A percentile compares a stretch with the other conserved stretches of the same genome.
Evolutionary conservation across 2,888 invertebrate species (phyloP).

Genomic region (Panopea generosa): DNA sequence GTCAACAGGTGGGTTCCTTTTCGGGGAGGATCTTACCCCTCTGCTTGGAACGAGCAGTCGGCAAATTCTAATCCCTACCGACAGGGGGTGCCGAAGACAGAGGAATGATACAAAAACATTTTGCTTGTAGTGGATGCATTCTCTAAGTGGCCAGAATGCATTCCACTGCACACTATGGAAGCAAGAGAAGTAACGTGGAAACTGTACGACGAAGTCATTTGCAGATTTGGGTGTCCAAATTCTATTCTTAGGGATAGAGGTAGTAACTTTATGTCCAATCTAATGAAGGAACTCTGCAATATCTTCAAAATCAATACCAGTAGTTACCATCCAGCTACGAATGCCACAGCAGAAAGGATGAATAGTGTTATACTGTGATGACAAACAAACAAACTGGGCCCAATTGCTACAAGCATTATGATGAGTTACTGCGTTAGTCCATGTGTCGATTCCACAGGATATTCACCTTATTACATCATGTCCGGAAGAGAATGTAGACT

Average conservation of each 20-base stretch:
- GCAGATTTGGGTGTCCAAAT: slow-evolving; percentile 34
- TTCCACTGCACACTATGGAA: slow-evolving; percentile 34
- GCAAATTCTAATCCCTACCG: too few species aligned
- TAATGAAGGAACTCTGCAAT: not conserved
- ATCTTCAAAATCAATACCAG: slow-evolving; percentile 6
- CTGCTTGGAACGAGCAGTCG: too few species aligned
- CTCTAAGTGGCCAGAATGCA: slow-evolving; percentile 35
- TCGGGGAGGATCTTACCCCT: too few species aligned
- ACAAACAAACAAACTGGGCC: slow-evolving; percentile 4
- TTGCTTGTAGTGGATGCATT: slow-evolving; percentile 32
- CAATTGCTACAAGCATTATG: slow-evolving; percentile 3
- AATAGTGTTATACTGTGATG: slow-evolving; percentile 3
- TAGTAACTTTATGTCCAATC: not conserved
- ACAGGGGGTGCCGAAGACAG: slow-evolving; percentile 8
- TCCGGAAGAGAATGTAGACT: slow-evolving; percentile 47
- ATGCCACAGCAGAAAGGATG: slow-evolving; percentile 2
- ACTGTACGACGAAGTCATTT: slow-evolving; percentile 27
- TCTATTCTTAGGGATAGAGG: slow-evolving; percentile 5
- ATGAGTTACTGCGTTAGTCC: slow-evolving; percentile 3
- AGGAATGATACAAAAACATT: slow-evolving; percentile 22
- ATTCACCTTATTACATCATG: slow-evolving; percentile 47
- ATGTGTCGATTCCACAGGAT: slow-evolving; percentile 3
- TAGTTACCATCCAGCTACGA: slow-evolving; percentile 7
- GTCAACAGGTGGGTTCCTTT: too few species aligned
- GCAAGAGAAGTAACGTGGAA: slow-evolving; percentile 14